These are phyloP conservation scores for Melierax canorus DNA, from an alignment of 2,113 vertebrate genomes.

Conservation along the genomic window DNA sequence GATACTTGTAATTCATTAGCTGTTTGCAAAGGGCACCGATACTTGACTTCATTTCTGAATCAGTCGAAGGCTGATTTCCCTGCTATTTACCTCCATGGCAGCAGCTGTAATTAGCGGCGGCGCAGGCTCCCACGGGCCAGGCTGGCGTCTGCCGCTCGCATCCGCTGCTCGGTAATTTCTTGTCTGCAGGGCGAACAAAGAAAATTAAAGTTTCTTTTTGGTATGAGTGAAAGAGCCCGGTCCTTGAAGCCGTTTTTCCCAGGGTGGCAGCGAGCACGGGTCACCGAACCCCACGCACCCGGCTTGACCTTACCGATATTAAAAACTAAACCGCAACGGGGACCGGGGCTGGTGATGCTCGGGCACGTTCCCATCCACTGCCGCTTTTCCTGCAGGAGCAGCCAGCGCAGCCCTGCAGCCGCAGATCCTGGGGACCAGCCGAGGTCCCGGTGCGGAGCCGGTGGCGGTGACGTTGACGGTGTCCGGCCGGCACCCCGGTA, in stretches of 20 bases:
- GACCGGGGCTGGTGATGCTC: accelerated
- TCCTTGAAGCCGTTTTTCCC: not conserved
- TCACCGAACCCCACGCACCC: not conserved
- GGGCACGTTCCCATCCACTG: accelerated
- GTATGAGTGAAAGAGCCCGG: accelerated
- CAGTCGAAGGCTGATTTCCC: not conserved
- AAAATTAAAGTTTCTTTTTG: not conserved
- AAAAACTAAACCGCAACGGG: accelerated
- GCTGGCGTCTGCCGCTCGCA: not conserved
- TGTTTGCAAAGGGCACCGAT: not conserved
- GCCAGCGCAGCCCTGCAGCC: accelerated
- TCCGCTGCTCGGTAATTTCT: not conserved
- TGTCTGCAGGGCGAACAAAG: not conserved
- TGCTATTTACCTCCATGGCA: not conserved
- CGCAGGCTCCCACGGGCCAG: not conserved
- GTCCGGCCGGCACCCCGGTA: not conserved
- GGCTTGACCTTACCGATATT: accelerated
- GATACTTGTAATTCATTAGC: not conserved
- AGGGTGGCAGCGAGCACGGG: accelerated
- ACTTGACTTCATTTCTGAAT: not conserved
- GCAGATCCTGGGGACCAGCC: not conserved
- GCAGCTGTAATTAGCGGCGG: not conserved
- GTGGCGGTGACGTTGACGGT: accelerated
- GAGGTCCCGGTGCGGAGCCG: accelerated
- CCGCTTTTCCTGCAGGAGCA: not conserved